A percentile compares a stretch with the other conserved stretches of the same genome.
Conservation (phyloP, 2,888 invertebrate genomes). For the Yponomeuta malinellus region DNA sequence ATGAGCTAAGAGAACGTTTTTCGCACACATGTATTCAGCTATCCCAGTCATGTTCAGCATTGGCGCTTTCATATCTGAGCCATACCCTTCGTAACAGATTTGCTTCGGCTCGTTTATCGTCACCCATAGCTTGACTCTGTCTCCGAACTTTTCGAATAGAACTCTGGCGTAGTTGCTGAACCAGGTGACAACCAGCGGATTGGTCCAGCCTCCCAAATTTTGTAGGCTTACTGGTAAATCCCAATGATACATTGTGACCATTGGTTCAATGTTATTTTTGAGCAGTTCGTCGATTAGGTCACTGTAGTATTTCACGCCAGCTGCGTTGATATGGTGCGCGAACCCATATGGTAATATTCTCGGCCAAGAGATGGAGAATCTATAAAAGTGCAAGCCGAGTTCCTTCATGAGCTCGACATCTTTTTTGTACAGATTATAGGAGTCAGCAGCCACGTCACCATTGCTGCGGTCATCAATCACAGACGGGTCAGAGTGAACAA, state of each 20-base stretch:
- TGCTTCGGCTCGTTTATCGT: slow-evolving; percentile 76
- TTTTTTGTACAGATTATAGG: slow-evolving; percentile 76
- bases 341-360: slow-evolving; percentile 78
- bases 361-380: slow-evolving; percentile 79
- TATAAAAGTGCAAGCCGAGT: slow-evolving; percentile 67
- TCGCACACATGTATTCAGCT: slow-evolving; percentile 72
- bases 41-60: slow-evolving; percentile 50
- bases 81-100: slow-evolving; percentile 52
- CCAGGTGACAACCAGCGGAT: slow-evolving; percentile 67
- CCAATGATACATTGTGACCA: slow-evolving; percentile 78
- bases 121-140: slow-evolving; percentile 71
- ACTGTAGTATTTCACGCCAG: slow-evolving; percentile 79
- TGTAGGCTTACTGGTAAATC: slow-evolving; percentile 74
- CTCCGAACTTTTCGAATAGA: slow-evolving; percentile 62
- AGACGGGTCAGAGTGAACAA: slow-evolving; percentile 6
- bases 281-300: slow-evolving; percentile 76
- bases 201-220: slow-evolving; percentile 77
- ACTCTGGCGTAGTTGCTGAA: slow-evolving; percentile 74
- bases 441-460: slow-evolving; percentile 80
- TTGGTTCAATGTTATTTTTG: slow-evolving; percentile 71
- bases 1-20: slow-evolving; percentile 75
- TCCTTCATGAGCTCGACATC: slow-evolving; percentile 61
- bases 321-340: slow-evolving; percentile 63
- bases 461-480: slow-evolving; percentile 19
- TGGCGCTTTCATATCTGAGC: slow-evolving; percentile 43